Base-by-base conservation (phyloP, 2,113 vertebrate species). In the Lycocorax pyrrhopterus region DNA sequence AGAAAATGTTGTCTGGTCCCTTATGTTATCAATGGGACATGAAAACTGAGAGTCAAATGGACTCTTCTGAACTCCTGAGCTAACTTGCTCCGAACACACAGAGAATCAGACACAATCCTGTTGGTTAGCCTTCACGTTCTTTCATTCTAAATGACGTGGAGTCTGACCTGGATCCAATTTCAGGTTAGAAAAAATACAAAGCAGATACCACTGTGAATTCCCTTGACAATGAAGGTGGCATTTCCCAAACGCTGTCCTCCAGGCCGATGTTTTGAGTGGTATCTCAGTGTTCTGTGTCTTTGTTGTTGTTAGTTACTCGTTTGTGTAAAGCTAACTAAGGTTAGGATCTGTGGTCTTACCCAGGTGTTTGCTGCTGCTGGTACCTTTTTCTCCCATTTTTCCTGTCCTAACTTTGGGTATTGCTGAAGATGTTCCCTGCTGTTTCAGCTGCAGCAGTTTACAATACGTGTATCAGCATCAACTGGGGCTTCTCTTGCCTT, bases 371-470 rank as follows among this genome's bases (percentile, higher is more conserved):
- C 30, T 67, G 63, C 46, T 92, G 56, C 53, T 83, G 32, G 66
- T 69, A 29, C 46, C 14, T 51, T 79, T 67, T 27, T 3, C 1
- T 9, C 13, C 21, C 17, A 16, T 92, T 87, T 85, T 35, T 90
- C 68, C 60, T 93, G 12, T 51, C 41, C 30, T 52, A 85, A 53
- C 53, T 94, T 89, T 41, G 66, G 53, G 37, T 76, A 13, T 76
- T 53, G 72, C 81, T 78, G 47, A 69, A 55, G 82, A 56, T 46
- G 51, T 67, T 93, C 75, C 94, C 82, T 89, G 84, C 92, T 93
- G 96, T 67, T 82, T 75, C 85, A 83, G 23, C 90, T 66, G 77
- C 59, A 56, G 66, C 47, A 89, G 69, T 85, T 95, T 82, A 69
- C 95, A 94, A 30, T 71, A 87, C 51, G 47, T 66, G 18, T 62